Percentiles rank a stretch among this genome's conserved stretches.
phyloP scores from a whole-genome alignment of 2,113 vertebrate species.

The Grammatotria lemairii region DNA sequence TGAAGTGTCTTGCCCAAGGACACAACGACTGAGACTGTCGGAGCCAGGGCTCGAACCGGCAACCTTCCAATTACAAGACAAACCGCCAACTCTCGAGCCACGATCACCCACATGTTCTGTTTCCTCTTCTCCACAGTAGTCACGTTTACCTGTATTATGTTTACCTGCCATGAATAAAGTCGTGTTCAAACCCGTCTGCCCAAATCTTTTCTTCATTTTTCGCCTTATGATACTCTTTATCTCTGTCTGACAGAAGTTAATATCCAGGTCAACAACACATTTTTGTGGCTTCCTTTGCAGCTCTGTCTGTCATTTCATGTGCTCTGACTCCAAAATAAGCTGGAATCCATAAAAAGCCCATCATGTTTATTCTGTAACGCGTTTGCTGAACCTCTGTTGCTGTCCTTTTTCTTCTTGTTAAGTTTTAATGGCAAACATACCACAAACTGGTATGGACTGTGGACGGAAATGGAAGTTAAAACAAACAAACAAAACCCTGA shows the following conservation, averaged over 20 bases:
- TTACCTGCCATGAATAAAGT: not conserved
- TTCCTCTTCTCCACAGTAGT: not conserved
- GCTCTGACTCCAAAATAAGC: not conserved
- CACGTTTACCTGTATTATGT: not conserved
- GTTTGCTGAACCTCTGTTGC: not conserved
- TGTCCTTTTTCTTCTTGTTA: not conserved
- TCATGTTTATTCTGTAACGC: not conserved
- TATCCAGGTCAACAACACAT: not conserved
- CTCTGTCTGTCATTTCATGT: not conserved
- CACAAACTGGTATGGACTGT: not conserved
- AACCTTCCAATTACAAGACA: not conserved
- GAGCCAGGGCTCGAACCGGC: accelerated
- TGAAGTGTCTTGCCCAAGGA: accelerated
- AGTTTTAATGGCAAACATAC: not conserved
- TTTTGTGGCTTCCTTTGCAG: not conserved
- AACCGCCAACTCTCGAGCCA: not conserved
- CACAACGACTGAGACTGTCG: accelerated
- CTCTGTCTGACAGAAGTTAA: not conserved
- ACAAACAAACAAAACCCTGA: not conserved
- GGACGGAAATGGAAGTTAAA: accelerated
- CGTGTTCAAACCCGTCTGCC: not conserved
- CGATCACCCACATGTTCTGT: accelerated
- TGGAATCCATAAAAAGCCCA: not conserved
- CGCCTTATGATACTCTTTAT: not conserved
- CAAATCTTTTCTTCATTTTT: not conserved